Conservation (phyloP, 2,888 invertebrate genomes). For the Eupeodes luniger region DNA sequence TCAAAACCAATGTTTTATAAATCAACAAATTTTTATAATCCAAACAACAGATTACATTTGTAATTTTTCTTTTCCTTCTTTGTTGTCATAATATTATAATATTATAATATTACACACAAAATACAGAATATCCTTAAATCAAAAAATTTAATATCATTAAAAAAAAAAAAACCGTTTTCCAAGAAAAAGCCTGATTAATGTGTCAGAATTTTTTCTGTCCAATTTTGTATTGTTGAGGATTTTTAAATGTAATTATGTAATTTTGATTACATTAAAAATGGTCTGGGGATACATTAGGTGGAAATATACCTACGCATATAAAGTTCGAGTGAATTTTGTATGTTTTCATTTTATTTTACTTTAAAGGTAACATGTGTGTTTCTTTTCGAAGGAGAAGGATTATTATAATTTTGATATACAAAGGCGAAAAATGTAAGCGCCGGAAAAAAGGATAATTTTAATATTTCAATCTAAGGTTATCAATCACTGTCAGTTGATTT, state of each 20-base stretch:
- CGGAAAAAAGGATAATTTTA: slow-evolving; percentile 8
- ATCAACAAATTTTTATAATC: too few relatives aligned
- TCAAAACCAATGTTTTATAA: too few relatives aligned
- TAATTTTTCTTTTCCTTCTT: too few relatives aligned
- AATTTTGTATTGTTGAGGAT: too few relatives aligned
- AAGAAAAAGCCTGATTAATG: too few relatives aligned
- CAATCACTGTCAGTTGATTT: slow-evolving; percentile 18
- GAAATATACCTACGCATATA: background rate
- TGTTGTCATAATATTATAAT: background rate
- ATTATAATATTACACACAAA: background rate
- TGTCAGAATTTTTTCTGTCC: too few relatives aligned
- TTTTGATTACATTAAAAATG: too few relatives aligned
- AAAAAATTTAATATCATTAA: background rate
- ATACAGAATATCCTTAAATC: background rate
- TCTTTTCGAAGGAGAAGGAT: background rate
- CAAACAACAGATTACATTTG: too few relatives aligned
- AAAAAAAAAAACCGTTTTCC: too few relatives aligned
- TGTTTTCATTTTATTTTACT: background rate
- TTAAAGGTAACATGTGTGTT: background rate
- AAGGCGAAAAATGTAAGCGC: background rate
- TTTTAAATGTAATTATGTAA: too few relatives aligned
- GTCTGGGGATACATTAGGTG: too few relatives aligned
- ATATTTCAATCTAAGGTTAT: slow-evolving; percentile 18
- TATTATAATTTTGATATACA: background rate
- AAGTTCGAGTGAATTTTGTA: background rate